Evolutionary conservation across 2,797 vertebrate genomes (phyloP).

Genomic region (Darevskia mixta): DNA sequence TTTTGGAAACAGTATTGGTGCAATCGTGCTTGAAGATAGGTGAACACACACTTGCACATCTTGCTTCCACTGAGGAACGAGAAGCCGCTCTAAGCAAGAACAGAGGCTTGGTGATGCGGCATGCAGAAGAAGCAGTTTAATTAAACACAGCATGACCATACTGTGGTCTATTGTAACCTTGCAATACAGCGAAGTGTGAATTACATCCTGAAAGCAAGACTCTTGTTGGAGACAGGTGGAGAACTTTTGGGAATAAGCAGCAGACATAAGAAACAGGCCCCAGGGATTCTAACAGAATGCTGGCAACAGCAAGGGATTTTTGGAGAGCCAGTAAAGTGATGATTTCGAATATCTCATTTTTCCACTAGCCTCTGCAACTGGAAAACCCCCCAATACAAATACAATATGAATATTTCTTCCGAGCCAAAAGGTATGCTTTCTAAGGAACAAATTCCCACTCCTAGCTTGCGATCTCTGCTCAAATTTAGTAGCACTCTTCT

Average conservation of each 20-base stretch:
- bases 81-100: background rate
- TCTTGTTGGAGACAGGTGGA: background rate
- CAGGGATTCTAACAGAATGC: background rate
- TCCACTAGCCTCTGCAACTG: background rate
- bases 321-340: background rate
- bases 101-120: background rate
- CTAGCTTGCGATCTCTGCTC: background rate
- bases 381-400: background rate
- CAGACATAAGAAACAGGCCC: background rate
- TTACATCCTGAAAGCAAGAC: background rate
- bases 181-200: background rate
- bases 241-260: background rate
- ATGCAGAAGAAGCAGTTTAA: background rate
- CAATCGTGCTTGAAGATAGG: background rate
- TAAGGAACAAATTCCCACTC: background rate
- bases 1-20: background rate
- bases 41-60: background rate
- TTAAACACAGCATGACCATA: too few relatives aligned
- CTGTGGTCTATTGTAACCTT: background rate
- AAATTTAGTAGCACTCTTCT: background rate
- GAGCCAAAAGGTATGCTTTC: background rate
- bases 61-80: background rate
- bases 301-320: background rate
- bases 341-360: background rate
- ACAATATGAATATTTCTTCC: background rate